A percentile compares a stretch with the other conserved stretches of the same genome.
Evolutionary conservation across 2,113 vertebrate species (phyloP).

Genomic region (Formicarius rufipectus): DNA sequence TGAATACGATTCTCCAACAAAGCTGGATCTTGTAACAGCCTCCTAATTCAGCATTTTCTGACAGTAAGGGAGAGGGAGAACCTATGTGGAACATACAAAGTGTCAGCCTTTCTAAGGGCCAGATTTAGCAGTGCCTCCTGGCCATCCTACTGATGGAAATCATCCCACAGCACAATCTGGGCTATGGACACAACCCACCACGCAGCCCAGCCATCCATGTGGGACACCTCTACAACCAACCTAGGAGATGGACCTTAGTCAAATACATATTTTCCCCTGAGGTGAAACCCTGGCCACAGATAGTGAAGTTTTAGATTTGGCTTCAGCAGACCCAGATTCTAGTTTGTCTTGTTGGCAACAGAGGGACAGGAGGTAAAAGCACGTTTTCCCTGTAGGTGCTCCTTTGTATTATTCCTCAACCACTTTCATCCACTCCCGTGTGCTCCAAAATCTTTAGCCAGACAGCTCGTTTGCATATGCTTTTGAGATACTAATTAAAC

Average conservation of each 20-base stretch:
- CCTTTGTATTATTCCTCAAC: constrained; percentile 54
- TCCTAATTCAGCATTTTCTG: background rate
- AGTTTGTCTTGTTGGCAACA: constrained; percentile 15
- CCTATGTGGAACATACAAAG: background rate
- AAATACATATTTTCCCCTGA: background rate
- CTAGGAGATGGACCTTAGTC: background rate
- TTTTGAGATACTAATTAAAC: constrained; percentile 69
- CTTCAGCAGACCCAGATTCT: background rate
- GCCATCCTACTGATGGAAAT: background rate
- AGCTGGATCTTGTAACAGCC: background rate
- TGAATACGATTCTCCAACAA: background rate
- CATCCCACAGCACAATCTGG: background rate
- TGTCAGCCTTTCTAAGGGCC: background rate
- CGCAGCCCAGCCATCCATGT: background rate
- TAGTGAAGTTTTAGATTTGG: background rate
- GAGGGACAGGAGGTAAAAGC: constrained; percentile 36
- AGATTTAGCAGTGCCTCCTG: background rate
- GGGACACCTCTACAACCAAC: background rate
- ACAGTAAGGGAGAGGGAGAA: background rate
- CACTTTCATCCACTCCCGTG: constrained; percentile 60
- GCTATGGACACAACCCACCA: background rate
- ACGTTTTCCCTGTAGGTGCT: constrained; percentile 58
- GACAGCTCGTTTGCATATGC: constrained; percentile 61
- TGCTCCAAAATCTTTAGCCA: constrained; percentile 46
- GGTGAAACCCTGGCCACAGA: constrained; percentile 8